Evolutionary conservation across 2,797 vertebrate species (phyloP).

Genomic region (Galagoides demidoff): DNA sequence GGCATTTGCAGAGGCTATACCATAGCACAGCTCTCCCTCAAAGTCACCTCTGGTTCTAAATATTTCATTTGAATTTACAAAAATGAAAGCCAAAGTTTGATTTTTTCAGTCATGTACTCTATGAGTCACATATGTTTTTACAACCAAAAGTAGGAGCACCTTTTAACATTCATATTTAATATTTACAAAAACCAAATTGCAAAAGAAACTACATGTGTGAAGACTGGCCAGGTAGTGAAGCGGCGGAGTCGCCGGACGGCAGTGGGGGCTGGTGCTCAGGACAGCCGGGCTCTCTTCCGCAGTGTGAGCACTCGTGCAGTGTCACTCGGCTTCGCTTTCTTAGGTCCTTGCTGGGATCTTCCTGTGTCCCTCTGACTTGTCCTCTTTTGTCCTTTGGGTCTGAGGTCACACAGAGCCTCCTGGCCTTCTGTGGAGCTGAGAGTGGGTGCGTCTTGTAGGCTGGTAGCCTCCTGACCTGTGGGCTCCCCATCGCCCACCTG

Average conservation of each 20-base stretch:
- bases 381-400: conserved; percentile 89
- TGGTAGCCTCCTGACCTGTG: conserved; percentile 56
- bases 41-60: conserved; percentile 18
- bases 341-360: conserved; percentile 87
- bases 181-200: conserved; percentile 78
- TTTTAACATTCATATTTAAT: conserved; percentile 69
- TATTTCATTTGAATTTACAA: conserved; percentile 51
- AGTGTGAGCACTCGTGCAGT: conserved; percentile 87
- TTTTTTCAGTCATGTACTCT: conserved; percentile 65
- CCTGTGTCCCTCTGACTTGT: conserved; percentile 84
- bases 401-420: conserved; percentile 76
- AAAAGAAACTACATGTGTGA: neutral
- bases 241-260: neutral
- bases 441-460: neutral
- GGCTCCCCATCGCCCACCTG: conserved; percentile 68
- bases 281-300: conserved; percentile 91
- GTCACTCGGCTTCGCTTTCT: conserved; percentile 87
- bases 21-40: conserved; percentile 66
- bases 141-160: conserved; percentile 76
- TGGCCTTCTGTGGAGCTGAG: neutral
- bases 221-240: neutral
- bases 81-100: conserved; percentile 69
- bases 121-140: conserved; percentile 76
- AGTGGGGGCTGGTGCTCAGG: conserved; percentile 71
- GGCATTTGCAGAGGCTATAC: conserved; percentile 70